Evolutionary conservation across 1,140 invertebrate genomes (phyloP).

Genomic region (Brachionus manjavacas): DNA sequence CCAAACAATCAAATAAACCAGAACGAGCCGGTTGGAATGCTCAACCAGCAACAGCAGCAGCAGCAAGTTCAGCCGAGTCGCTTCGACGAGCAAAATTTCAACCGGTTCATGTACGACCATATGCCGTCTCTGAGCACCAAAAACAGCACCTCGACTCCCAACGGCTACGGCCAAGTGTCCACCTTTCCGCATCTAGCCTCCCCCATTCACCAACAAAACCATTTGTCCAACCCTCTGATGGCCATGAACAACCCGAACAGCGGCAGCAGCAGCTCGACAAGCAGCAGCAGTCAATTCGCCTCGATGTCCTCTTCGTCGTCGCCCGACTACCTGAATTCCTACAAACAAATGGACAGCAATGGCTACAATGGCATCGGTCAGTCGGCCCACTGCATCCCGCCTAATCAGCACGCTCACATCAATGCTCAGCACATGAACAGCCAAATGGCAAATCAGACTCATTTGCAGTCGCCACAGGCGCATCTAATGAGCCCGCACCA

Average conservation of each 20-base stretch:
- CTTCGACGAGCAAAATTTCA: slow-evolving; percentile 9
- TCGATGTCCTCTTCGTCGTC: slow-evolving; percentile 37
- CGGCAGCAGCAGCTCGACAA: neutral
- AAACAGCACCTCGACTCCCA: neutral
- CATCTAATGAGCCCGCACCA: neutral
- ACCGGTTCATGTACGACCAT: slow-evolving; percentile 22
- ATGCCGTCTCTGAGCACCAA: neutral
- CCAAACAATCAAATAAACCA: neutral
- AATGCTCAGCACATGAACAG: neutral
- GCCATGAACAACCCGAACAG: slow-evolving; percentile 10
- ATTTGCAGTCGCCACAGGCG: neutral
- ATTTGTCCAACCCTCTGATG: neutral
- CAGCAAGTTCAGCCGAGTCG: neutral
- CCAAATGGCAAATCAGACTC: neutral
- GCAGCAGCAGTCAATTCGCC: slow-evolving; percentile 30
- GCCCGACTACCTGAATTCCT: slow-evolving; percentile 27
- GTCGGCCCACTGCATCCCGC: neutral
- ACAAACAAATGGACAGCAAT: slow-evolving; percentile 24
- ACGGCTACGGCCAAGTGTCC: neutral
- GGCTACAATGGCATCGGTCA: neutral
- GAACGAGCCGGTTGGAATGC: neutral
- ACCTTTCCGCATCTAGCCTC: neutral
- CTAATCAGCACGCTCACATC: neutral
- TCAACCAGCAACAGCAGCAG: neutral
- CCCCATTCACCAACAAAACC: slow-evolving; percentile 6